phyloP scores from a whole-genome alignment of 2,113 vertebrate species.

The Microcebus lehilahytsara region DNA sequence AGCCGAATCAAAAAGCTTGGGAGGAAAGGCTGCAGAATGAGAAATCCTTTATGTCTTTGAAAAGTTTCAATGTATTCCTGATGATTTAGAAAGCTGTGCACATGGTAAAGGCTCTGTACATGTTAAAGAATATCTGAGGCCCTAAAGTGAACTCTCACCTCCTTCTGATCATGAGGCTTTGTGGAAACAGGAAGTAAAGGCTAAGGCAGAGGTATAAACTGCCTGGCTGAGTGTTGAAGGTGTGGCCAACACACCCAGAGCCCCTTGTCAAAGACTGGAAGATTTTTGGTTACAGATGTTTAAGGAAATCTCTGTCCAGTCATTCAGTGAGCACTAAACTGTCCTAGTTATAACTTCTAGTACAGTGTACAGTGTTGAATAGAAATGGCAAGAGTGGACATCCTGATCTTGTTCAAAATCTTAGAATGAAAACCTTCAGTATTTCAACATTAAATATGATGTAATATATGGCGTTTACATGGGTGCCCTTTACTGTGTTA shows the following conservation, averaged over 20 bases:
- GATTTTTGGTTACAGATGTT: not conserved
- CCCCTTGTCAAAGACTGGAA: not conserved
- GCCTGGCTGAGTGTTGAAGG: not conserved
- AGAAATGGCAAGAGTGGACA: not conserved
- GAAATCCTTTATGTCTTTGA: not conserved
- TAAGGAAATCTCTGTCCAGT: not conserved
- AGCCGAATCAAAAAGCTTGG: not conserved
- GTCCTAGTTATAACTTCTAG: not conserved
- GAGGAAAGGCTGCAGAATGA: not conserved
- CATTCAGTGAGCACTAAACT: not conserved
- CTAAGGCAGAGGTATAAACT: not conserved
- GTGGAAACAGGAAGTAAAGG: not conserved
- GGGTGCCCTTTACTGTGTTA: not conserved
- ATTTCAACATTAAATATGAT: not conserved
- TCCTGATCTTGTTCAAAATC: not conserved
- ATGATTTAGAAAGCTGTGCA: not conserved
- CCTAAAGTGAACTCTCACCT: not conserved
- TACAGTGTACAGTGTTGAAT: not conserved
- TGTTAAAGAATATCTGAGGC: not conserved
- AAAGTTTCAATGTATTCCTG: not conserved
- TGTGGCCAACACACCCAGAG: not conserved
- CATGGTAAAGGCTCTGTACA: not conserved
- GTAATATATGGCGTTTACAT: not conserved
- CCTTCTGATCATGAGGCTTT: not conserved
- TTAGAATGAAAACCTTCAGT: not conserved